These are phyloP conservation scores for Strigops habroptila DNA, from an alignment of 2,113 vertebrate genomes.

Conservation along the genomic window DNA sequence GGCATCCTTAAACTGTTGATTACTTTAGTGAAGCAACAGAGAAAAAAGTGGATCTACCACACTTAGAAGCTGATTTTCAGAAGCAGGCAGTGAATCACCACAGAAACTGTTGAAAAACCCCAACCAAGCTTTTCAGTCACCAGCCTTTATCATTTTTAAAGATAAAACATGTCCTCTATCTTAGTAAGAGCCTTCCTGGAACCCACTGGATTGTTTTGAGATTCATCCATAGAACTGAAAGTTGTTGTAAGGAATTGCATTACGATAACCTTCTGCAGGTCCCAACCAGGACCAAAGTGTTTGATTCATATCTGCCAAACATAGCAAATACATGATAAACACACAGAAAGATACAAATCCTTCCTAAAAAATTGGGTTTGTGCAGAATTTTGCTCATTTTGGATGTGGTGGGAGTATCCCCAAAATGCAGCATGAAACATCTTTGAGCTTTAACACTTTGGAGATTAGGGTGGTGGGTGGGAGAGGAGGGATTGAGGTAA, in stretches of 20 bases:
- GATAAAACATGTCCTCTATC: not conserved
- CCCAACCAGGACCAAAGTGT: not conserved
- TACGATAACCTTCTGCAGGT: not conserved
- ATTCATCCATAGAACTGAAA: not conserved
- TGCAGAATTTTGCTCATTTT: not conserved
- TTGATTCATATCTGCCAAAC: not conserved
- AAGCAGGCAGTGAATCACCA: not conserved
- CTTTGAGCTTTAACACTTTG: not conserved
- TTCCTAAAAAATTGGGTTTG: not conserved
- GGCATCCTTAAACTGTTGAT: not conserved
- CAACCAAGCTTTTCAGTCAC: not conserved
- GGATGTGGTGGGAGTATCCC: not conserved
- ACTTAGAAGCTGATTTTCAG: not conserved
- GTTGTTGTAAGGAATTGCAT: not conserved
- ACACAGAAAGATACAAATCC: not conserved
- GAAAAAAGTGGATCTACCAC: not conserved
- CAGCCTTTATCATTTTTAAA: not conserved
- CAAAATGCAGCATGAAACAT: not conserved
- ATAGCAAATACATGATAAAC: not conserved
- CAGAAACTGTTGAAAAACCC: not conserved
- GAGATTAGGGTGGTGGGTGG: not conserved
- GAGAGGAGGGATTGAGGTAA: conserved; percentile 9
- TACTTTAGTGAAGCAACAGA: not conserved
- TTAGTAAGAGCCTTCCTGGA: not conserved
- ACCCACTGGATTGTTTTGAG: not conserved